Conservation (phyloP, 2,888 invertebrate species). For the Sympetrum striolatum region DNA sequence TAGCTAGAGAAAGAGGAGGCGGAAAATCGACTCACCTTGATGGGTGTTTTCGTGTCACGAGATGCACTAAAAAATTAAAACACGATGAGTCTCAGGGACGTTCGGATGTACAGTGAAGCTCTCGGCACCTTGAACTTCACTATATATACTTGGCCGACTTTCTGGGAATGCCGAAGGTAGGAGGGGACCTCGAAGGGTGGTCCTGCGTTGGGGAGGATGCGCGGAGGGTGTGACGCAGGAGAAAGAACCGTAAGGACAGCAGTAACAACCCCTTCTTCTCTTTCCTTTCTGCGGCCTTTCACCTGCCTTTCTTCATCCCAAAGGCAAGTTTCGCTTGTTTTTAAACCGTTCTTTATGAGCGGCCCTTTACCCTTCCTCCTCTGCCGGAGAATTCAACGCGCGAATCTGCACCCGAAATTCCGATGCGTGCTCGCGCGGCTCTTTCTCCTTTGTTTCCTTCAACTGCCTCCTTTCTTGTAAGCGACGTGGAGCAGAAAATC, state of each 20-base stretch:
- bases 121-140: conserved; percentile 23
- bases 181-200: not conserved
- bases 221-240: not conserved
- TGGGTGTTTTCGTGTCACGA: not conserved
- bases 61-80: not conserved
- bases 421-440: not conserved
- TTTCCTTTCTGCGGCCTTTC: not conserved
- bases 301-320: not conserved
- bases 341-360: not conserved
- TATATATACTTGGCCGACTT: conserved; percentile 39
- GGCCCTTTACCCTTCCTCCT: not conserved
- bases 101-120: not conserved
- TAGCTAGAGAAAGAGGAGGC: no score
- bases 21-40: not conserved
- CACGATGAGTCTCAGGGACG: not conserved
- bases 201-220: not conserved
- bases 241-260: not conserved
- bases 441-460: not conserved
- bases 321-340: not conserved
- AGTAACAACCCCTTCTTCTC: not conserved
- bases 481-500: not conserved
- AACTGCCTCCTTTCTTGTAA: not conserved
- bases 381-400: not conserved
- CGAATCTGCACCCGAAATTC: not conserved
- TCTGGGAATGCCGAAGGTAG: not conserved